Conservation (phyloP, 2,797 vertebrate genomes). For the Vultur gryphus region DNA sequence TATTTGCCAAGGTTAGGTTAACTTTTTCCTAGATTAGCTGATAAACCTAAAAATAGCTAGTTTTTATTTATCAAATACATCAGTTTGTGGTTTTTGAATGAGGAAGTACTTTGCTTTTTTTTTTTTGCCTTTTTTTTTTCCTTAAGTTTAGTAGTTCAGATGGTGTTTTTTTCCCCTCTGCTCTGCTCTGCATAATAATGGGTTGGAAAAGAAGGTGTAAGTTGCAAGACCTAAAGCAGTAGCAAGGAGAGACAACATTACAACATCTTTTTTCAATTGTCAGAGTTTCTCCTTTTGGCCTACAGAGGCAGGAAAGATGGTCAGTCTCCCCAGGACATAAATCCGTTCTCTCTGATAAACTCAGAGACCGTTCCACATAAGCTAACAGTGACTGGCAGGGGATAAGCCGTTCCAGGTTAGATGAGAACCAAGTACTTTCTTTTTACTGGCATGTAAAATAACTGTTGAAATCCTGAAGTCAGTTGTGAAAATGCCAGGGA, state of each 20-base stretch:
- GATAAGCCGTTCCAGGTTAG: neutral
- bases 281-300: neutral
- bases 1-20: neutral
- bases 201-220: neutral
- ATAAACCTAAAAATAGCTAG: neutral
- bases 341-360: conserved; percentile 15
- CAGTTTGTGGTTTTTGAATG: neutral
- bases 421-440: conserved; percentile 19
- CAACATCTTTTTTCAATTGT: neutral
- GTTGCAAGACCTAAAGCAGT: neutral
- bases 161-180: neutral
- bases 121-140: neutral
- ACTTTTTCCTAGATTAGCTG: neutral
- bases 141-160: neutral
- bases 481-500: conserved; percentile 39
- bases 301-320: neutral
- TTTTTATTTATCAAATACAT: neutral
- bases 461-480: conserved; percentile 50
- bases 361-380: neutral
- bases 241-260: neutral
- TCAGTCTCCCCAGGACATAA: neutral
- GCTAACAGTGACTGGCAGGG: conserved; percentile 11
- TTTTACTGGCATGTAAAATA: conserved; percentile 29
- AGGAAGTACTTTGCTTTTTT: neutral
- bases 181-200: neutral